phyloP scores from a whole-genome alignment of 2,797 vertebrate species.

The Tokudaia muenninki region DNA sequence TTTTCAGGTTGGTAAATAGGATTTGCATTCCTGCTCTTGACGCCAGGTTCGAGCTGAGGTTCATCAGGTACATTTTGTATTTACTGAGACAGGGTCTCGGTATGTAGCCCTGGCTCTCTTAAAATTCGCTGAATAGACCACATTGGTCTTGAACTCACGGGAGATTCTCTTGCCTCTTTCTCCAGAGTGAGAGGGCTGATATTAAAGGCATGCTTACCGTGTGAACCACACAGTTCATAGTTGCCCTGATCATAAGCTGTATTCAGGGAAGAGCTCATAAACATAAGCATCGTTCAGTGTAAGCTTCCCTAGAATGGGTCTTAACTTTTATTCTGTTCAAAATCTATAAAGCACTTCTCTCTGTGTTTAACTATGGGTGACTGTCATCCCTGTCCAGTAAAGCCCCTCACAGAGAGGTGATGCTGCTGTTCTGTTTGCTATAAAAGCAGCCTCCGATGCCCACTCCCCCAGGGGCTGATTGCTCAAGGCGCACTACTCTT shows the following conservation, averaged over 20 bases:
- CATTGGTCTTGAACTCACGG: not conserved
- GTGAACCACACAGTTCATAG: not conserved
- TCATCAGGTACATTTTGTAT: not conserved
- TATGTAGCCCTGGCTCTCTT: not conserved
- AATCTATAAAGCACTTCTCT: not conserved
- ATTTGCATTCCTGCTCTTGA: not conserved
- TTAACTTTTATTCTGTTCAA: not conserved
- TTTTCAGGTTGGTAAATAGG: not conserved
- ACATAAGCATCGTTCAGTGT: accelerated
- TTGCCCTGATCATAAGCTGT: not conserved
- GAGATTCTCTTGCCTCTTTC: not conserved
- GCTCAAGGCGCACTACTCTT: accelerated
- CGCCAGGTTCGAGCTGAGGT: not conserved
- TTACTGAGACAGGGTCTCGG: not conserved
- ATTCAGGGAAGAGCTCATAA: not conserved
- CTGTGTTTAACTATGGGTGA: too few species aligned
- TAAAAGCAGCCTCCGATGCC: not conserved
- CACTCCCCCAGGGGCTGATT: not conserved
- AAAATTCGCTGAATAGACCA: not conserved
- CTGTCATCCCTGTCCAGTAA: not conserved
- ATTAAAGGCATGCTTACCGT: not conserved
- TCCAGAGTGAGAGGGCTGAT: not conserved
- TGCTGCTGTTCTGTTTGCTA: not conserved
- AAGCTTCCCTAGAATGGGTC: not conserved
- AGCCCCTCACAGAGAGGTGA: not conserved